Evolutionary conservation across 2,113 vertebrate species (phyloP).

Genomic region (Rhabdornis inornatus): DNA sequence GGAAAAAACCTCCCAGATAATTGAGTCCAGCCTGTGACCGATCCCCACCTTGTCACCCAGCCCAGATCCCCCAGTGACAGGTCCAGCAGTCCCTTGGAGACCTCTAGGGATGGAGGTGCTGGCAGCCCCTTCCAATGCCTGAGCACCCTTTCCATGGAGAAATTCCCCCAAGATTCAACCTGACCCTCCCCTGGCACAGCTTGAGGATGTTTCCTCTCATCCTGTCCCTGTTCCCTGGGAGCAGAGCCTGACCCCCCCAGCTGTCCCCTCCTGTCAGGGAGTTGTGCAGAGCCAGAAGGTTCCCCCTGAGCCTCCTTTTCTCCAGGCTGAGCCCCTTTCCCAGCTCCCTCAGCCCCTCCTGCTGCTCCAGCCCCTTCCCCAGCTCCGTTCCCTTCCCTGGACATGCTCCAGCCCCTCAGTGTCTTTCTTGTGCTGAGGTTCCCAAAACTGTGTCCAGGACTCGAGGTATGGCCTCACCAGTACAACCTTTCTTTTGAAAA

Average conservation of each 20-base stretch:
- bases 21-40: accelerated
- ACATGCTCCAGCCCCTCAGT: accelerated
- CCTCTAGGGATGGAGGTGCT: too few relatives aligned
- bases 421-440: accelerated
- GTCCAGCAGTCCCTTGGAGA: neutral
- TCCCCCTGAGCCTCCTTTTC: neutral
- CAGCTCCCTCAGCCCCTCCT: neutral
- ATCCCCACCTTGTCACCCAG: neutral
- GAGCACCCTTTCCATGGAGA: accelerated
- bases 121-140: neutral
- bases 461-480: neutral
- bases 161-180: neutral
- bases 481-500: neutral
- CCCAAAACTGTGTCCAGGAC: neutral
- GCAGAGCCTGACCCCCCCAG: accelerated
- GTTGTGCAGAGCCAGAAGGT: neutral
- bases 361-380: too few relatives aligned
- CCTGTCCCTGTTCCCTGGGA: neutral
- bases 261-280: neutral
- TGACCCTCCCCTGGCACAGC: accelerated
- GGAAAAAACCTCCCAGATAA: neutral
- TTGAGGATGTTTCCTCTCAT: accelerated
- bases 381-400: neutral
- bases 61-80: neutral
- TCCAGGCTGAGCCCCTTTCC: neutral